Base-by-base conservation (phyloP, 23 tunicate genomes). In the Oikopleura vanhoeffeni region DNA sequence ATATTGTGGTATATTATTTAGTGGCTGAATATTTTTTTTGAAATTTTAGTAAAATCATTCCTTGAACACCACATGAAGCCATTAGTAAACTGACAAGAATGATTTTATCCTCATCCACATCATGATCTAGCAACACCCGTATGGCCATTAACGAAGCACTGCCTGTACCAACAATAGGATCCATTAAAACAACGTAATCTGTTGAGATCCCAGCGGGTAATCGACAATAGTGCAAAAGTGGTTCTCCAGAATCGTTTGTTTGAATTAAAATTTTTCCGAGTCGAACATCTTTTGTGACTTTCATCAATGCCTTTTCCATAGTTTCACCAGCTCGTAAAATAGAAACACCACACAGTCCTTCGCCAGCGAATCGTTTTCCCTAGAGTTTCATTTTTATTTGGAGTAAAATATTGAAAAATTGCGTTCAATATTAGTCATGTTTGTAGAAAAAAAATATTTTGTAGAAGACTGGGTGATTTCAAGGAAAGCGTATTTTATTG, bases 121-220 rank as follows among this genome's bases (percentile, higher is more conserved):
- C 99, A 83, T 95, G 99, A 84, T 95, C 99, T 1, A 95, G 90
- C 87, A 95, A 85, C 0, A 95, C 99, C 4, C 99, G 83, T 3
- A 95, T 95, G 36, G 99, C 99, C 99, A 95, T 95, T 89, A 95
- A 90, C 1, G 99, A 33, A 27, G 99, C 99, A 1, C 96, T 96
- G 0, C 99, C 99, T 0, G 99, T 95, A 49, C 96, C 91, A 67
- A 95, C 91, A 1, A 91, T 90, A 18, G 99, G 91, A 86, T 95
- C 99, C 99, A 95, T 95, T 84, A 95, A 84, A 36, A 95, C 89
- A 79, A 88, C 91, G 83, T 95, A 96, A 87, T 95, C 99, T 0
- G 88, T 87, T 0, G 77, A 67, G 2, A 95, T 91, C 57, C 87
- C 87, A n/a, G 90, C 83, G 2, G 99, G 99, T 0, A 91, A 89